Conservation (phyloP, 2,888 invertebrate species). For the Lagria hirta region DNA sequence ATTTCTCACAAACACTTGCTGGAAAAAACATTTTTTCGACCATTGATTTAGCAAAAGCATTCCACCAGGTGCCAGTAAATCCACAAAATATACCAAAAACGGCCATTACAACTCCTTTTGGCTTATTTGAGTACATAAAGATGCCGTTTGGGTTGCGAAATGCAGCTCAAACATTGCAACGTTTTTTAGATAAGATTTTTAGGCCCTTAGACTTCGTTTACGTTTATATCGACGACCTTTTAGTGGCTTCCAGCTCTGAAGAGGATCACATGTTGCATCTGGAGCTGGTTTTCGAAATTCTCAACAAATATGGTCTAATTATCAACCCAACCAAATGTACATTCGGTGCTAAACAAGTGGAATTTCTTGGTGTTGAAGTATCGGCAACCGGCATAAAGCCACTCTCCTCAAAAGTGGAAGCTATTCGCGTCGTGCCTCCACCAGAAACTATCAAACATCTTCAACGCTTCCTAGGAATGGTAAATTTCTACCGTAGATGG, state of each 20-base stretch:
- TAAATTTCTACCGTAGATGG: background rate
- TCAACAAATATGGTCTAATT: constrained; percentile 31
- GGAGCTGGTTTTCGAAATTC: constrained; percentile 24
- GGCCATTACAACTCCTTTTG: constrained; percentile 22
- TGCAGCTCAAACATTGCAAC: constrained; percentile 23
- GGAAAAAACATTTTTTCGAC: constrained; percentile 37
- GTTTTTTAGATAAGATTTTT: constrained; percentile 17
- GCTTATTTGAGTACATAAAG: constrained; percentile 18
- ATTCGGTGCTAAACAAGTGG: constrained; percentile 31
- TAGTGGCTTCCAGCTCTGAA: constrained; percentile 6
- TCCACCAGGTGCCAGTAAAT: constrained; percentile 44
- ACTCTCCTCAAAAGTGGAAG: background rate
- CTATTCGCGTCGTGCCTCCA: background rate
- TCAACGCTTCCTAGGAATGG: background rate
- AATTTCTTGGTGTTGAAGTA: constrained; percentile 36
- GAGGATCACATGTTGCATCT: constrained; percentile 13
- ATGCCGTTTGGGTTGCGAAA: constrained; percentile 21
- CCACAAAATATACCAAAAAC: constrained; percentile 38
- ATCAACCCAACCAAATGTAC: constrained; percentile 39
- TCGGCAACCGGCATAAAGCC: background rate
- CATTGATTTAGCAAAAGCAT: constrained; percentile 44
- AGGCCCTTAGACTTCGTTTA: constrained; percentile 15
- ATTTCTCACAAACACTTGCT: constrained; percentile 37
- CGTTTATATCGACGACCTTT: constrained; percentile 16
- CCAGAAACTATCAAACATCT: background rate